Conservation (phyloP, 2,888 invertebrate genomes). For the Acholoe squamosa region DNA sequence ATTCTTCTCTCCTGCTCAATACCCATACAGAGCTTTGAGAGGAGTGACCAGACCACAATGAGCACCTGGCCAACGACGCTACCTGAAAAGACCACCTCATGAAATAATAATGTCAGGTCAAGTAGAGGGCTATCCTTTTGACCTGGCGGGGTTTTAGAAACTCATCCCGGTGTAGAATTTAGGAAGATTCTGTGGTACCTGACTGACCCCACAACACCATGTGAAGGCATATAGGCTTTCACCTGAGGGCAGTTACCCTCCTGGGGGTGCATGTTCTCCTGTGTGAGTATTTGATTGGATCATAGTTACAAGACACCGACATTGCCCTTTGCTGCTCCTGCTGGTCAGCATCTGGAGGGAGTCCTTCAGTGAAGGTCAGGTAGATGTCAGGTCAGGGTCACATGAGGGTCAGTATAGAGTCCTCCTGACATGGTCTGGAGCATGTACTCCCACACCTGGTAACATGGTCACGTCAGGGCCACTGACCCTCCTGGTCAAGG, state of each 20-base stretch:
- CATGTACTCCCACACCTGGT: constrained; percentile 13
- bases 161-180: constrained; percentile 20
- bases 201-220: background rate
- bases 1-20: background rate
- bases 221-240: background rate
- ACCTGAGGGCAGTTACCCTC: background rate
- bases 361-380: constrained; percentile 10
- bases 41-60: background rate
- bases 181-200: background rate
- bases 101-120: constrained; percentile 38
- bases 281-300: constrained; percentile 2
- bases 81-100: constrained; percentile 37
- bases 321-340: background rate
- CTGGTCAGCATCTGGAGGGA: constrained; percentile 4
- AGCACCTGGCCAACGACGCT: constrained; percentile 5
- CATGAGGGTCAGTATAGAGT: background rate
- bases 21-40: background rate
- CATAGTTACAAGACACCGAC: background rate
- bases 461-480: constrained; percentile 13
- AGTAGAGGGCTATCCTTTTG: background rate
- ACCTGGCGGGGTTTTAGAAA: background rate
- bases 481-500: background rate
- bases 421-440: constrained; percentile 34
- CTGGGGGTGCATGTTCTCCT: background rate
- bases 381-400: background rate